Conservation (phyloP, 2,113 vertebrate genomes). For the Budorcas taxicolor region DNA sequence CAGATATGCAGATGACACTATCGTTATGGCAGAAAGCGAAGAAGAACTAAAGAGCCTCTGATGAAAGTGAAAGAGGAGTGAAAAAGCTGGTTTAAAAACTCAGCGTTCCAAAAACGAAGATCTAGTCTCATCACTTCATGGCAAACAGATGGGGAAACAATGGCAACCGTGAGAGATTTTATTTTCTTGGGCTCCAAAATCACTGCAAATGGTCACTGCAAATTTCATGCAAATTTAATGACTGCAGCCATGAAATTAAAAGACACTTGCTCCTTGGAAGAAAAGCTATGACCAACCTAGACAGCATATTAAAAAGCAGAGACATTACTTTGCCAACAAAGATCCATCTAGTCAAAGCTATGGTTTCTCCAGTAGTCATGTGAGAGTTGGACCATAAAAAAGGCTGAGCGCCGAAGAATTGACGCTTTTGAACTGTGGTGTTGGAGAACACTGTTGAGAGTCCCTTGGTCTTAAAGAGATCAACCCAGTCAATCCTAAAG, state of each 20-base stretch:
- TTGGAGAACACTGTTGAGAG: background rate
- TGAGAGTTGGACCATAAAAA: background rate
- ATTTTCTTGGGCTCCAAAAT: background rate
- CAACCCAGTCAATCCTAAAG: background rate
- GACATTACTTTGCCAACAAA: background rate
- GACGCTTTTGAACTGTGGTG: background rate
- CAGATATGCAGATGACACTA: background rate
- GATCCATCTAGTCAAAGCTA: background rate
- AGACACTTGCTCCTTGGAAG: background rate
- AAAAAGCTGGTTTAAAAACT: background rate
- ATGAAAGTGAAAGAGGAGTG: background rate
- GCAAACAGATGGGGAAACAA: background rate
- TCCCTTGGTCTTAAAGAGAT: background rate
- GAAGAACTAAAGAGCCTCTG: background rate
- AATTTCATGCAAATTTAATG: no score
- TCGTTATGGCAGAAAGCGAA: rapidly evolving
- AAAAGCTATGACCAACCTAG: background rate
- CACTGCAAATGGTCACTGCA: background rate
- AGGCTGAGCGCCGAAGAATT: rapidly evolving
- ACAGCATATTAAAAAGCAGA: background rate
- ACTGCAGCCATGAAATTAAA: background rate
- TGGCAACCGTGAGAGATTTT: background rate
- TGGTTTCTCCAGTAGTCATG: background rate
- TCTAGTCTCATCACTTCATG: background rate
- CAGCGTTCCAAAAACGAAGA: background rate